Evolutionary conservation across 2,113 vertebrate genomes (phyloP), one percentile per base, ranked within the genome.

Genomic region (Pungitius pungitius): DNA sequence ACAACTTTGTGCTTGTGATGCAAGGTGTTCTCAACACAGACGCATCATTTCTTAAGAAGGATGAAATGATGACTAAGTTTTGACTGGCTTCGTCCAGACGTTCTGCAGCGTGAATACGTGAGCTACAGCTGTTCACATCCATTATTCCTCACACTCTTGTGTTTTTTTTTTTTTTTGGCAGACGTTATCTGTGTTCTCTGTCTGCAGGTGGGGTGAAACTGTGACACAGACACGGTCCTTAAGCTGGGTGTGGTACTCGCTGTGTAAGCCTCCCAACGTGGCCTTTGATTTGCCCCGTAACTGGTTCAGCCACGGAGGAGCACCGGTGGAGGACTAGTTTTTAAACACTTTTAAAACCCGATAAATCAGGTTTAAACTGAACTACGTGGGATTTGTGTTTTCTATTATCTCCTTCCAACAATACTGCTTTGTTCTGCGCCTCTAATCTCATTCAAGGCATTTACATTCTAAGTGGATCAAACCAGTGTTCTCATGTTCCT

Each of bases 231-330:
- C 61, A 52, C 40, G 70, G 17, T 39, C 75, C 40, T 82, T 24
- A 61, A 18, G 45, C 61, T 66, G 77, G 79, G 82, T 73, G 80
- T 80, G 80, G 77, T 33, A 2, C 15, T 7, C 9, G 11, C 12
- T 7, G 1, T 30, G 22, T 37, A 42, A n/a, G 24, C 49, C 11
- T 69, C 22, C 39, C 52, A 68, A 13, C 24, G 35, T 39, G 22
- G 8, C 13, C 64, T 35, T 35, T n/a, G n/a, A n/a, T n/a, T n/a
- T n/a, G n/a, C 56, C 15, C 3, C 18, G 52, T 60, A 26, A 42
- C 26, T 11, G 18, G n/a, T 8, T 22, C 7, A 11, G n/a, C 52
- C 45, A 22, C 24, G 7, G 35, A 35, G 3, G 6, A 37, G 54
- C 18, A 3, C 45, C 52, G 33, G 62, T 20, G 40, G 7, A 52